phyloP scores from a whole-genome alignment of 1,140 invertebrate species.

The Physella acuta region DNA sequence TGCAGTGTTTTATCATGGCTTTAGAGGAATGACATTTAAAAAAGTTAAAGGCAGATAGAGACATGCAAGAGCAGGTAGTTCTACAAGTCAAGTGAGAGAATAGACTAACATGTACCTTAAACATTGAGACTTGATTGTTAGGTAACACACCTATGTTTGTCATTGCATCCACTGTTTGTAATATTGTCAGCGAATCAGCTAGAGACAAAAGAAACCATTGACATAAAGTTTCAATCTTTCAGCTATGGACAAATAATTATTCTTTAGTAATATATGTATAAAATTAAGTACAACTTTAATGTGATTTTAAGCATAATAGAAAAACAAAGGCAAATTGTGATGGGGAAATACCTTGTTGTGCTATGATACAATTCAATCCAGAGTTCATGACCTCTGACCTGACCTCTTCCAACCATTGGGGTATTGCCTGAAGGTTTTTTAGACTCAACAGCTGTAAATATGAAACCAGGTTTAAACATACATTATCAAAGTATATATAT shows the following conservation, averaged over 20 bases:
- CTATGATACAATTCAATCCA: not conserved
- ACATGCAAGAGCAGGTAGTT: too few species aligned
- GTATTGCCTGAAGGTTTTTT: not conserved
- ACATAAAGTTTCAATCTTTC: too few species aligned
- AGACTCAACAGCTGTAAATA: conserved; percentile 14
- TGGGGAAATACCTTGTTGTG: conserved; percentile 5
- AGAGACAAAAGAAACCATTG: not conserved
- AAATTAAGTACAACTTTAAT: too few species aligned
- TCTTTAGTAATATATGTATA: too few species aligned
- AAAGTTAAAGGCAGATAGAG: too few species aligned
- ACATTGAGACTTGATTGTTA: conserved; percentile 31
- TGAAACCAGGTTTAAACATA: too few species aligned
- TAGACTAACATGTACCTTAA: conserved; percentile 34
- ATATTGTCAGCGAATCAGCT: conserved; percentile 7
- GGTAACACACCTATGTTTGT: conserved; percentile 39
- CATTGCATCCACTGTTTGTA: conserved; percentile 41
- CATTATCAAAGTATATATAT: too few species aligned
- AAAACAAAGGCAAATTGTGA: not conserved
- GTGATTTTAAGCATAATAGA: not conserved
- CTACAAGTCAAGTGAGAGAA: too few species aligned
- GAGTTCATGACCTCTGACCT: conserved; percentile 8
- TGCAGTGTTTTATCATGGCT: too few species aligned
- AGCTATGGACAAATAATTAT: too few species aligned
- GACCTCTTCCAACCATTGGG: not conserved
- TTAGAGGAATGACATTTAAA: too few species aligned